phyloP scores from a whole-genome alignment of 2,888 invertebrate species.

The Tyria jacobaeae region DNA sequence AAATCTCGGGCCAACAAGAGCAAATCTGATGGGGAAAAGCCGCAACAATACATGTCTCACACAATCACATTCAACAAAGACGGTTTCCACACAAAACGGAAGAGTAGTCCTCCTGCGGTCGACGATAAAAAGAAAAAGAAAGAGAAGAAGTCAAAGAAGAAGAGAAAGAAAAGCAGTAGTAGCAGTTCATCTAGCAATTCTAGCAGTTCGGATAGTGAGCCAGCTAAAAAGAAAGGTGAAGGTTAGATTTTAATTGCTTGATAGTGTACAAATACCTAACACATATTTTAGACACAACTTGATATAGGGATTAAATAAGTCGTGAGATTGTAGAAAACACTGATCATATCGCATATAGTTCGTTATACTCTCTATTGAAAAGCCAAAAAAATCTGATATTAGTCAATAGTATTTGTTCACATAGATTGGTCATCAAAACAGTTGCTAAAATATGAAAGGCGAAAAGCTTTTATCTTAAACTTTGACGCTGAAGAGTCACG shows the following conservation, averaged over 20 bases:
- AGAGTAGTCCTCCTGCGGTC: conserved; percentile 60
- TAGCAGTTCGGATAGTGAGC: conserved; percentile 69
- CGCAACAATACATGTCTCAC: conserved; percentile 74
- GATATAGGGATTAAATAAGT: too few relatives aligned
- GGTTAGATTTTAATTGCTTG: conserved; percentile 45
- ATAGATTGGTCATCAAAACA: too few relatives aligned
- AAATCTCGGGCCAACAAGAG: conserved; percentile 68
- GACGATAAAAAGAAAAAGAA: conserved; percentile 78
- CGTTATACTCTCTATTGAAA: too few relatives aligned
- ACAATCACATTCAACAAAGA: conserved; percentile 83
- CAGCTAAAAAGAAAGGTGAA: conserved; percentile 85
- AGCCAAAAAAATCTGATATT: too few relatives aligned
- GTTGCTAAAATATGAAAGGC: too few relatives aligned
- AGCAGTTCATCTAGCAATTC: conserved; percentile 64
- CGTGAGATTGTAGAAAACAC: too few relatives aligned
- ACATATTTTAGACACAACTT: too few relatives aligned
- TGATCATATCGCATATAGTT: too few relatives aligned
- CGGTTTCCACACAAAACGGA: conserved; percentile 77
- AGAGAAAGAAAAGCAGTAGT: conserved; percentile 82
- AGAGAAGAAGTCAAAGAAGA: conserved; percentile 80
- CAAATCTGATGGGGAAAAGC: conserved; percentile 61
- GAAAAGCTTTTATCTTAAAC: too few relatives aligned
- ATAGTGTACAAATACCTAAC: too few relatives aligned
- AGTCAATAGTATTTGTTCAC: too few relatives aligned
- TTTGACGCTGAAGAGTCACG: too few relatives aligned